phyloP scores from a whole-genome alignment of 2,113 vertebrate species.

The Perccottus glenii region DNA sequence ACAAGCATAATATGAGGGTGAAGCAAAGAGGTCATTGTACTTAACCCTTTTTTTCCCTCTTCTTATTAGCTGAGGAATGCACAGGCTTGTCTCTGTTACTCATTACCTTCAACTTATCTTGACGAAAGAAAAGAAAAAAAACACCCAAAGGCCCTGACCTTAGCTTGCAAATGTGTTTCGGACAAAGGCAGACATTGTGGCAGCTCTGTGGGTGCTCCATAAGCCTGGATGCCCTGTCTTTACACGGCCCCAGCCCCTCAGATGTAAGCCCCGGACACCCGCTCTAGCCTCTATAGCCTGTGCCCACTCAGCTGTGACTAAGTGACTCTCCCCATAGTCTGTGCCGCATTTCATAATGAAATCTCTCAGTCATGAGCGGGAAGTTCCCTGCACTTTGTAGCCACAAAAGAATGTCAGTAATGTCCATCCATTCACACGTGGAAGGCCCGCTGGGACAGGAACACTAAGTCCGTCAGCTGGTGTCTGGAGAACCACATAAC shows the following conservation, averaged over 20 bases:
- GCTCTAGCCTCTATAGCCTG: slow-evolving; percentile 56
- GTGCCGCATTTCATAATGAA: slow-evolving; percentile 75
- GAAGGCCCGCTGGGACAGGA: slow-evolving; percentile 20
- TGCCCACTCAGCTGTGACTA: slow-evolving; percentile 72
- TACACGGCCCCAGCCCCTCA: slow-evolving; percentile 44
- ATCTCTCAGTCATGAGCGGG: slow-evolving; percentile 72
- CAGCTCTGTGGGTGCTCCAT: slow-evolving; percentile 48
- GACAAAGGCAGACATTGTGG: slow-evolving; percentile 60
- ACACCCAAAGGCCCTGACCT: slow-evolving; percentile 45
- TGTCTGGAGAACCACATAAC: slow-evolving; percentile 14
- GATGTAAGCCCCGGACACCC: slow-evolving; percentile 42
- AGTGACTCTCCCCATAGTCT: slow-evolving; percentile 69
- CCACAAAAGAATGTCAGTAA: slow-evolving; percentile 68
- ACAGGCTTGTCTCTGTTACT: slow-evolving; percentile 20
- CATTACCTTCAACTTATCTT: slow-evolving; percentile 49
- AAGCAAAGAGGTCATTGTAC: slow-evolving; percentile 7
- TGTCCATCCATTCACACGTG: slow-evolving; percentile 42
- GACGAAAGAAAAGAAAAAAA: slow-evolving; percentile 22
- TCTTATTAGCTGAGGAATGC: slow-evolving; percentile 23
- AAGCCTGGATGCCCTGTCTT: slow-evolving; percentile 31
- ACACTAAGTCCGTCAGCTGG: slow-evolving; percentile 35
- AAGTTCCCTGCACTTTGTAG: slow-evolving; percentile 57
- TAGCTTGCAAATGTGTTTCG: slow-evolving; percentile 31
- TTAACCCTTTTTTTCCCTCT: not conserved
- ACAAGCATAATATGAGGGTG: not conserved